Evolutionary conservation across 2,113 vertebrate genomes (phyloP), one percentile per base, ranked within the genome.

Genomic region (Malurus cyaneus): DNA sequence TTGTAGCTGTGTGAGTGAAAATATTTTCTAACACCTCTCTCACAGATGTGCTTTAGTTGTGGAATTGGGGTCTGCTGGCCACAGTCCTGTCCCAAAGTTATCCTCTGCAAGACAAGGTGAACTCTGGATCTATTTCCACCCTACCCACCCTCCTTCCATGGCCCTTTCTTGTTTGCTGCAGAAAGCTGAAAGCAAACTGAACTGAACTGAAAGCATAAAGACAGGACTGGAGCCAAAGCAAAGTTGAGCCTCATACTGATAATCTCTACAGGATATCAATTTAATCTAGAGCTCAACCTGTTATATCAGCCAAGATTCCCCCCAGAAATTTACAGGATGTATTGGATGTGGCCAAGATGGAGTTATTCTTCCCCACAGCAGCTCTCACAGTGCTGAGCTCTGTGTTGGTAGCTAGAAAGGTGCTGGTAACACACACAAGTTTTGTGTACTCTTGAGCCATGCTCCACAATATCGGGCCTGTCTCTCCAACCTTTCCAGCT

Each of bases 261-360:
- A 80, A 60, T 56, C 76, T 62, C 23, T 77, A 42, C 36, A 80
- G 31, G 32, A 12, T 19, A 70, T 34, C 46, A 34, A 39, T 11
- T 12, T 9, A 61, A 91, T 66, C 25, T 29, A 24, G 17, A 34
- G 14, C 5, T 73, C 70, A 90, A 20, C 8, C 10, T 44, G 25
- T 47, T 62, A 42, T 28, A 24, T 32, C 23, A 54, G 18, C 62
- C 31, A 81, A 56, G 20, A 74, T 9, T 59, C 3, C 18, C 8
- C 19, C 0, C 0, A 3, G 5, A 70, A 80, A 18, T 18, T n/a
- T 69, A n/a, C 21, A 44, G 8, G 4, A 5, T 74, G 16, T 50
- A 42, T 18, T 74, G 4, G 6, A n/a, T 66, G 19, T 57, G 24
- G 9, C 47, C 66, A 42, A n/a, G 42, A 23, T 29, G 29, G 26